Evolutionary conservation across 2,113 vertebrate species (phyloP).

Genomic region (Malurus cyaneus): DNA sequence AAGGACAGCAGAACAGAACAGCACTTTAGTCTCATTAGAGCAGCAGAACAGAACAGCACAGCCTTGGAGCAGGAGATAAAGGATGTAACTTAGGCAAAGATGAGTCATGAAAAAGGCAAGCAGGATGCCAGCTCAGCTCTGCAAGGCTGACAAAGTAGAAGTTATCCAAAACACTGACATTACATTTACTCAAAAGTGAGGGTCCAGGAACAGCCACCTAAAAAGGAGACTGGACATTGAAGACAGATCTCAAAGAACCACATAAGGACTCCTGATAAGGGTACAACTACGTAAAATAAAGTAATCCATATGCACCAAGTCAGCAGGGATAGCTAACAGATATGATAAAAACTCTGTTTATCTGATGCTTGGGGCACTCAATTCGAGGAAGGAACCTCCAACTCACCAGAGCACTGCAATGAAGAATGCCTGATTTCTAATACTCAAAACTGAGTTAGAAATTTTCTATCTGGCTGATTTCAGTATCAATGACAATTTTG

Average conservation of each 20-base stretch:
- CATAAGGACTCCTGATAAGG: neutral
- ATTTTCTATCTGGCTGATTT: neutral
- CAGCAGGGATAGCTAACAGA: neutral
- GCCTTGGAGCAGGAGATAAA: neutral
- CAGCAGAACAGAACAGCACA: neutral
- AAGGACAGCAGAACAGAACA: neutral
- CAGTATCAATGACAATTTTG: neutral
- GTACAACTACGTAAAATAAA: neutral
- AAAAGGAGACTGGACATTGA: neutral
- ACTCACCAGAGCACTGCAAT: neutral
- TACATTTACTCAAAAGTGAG: neutral
- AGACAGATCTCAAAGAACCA: neutral
- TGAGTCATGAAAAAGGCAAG: neutral
- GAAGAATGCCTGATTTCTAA: neutral
- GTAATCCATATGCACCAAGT: neutral
- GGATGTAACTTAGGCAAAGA: neutral
- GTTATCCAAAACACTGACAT: neutral
- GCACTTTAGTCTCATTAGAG: neutral
- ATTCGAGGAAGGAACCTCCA: neutral
- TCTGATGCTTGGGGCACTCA: fast-evolving
- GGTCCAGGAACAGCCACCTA: neutral
- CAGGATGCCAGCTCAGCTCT: neutral
- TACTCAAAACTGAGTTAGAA: neutral
- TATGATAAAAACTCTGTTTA: neutral
- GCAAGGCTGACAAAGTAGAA: neutral